Base-by-base conservation (phyloP, 1,140 invertebrate species). In the Orius insidiosus region DNA sequence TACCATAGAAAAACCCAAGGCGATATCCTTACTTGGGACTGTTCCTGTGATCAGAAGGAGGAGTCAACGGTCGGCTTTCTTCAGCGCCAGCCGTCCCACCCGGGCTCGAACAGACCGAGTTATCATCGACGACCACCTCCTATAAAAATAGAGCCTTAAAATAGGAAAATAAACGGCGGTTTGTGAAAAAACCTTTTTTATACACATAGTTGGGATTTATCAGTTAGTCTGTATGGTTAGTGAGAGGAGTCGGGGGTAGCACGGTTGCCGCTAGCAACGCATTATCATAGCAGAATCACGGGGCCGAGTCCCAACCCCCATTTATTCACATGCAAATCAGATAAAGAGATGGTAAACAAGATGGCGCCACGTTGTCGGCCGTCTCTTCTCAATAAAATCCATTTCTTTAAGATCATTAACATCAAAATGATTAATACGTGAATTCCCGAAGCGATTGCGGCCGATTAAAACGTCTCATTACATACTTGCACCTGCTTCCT, bases 281-380 rank as follows among this genome's bases (percentile, higher is more conserved):
- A 39, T 37, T 30, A 37, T 47, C 19, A 47, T 39, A 47, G 45
- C 36, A 35, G 38, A 47, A 37, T 37, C 36, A 39, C 45, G 31
- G 45, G 36, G 16, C 11, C 38, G 15, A 11, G 34, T 36, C 16
- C 16, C 36, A 16, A 19, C 38, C 47, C 33, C 31, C 19, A 37
- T 49, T 48, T 48, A 48, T 49, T 49, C 47, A 49, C 35, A 49
- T 49, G 47, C 42, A 49, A 49, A 49, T 43, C 31, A 34, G 47
- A 48, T 42, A 41, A 43, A 34, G 36, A 35, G 32, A 24, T 42
- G 30, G 40, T 48, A 47, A 47, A 44, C 47, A 49, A 49, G 42
- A 37, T 49, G 47, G 33, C 41, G 30, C 31, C 40, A 33, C 41
- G 18, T n/a, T 15, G 41, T 18, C 41, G 41, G 18, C 41, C 41